Conservation (phyloP, 1,140 invertebrate genomes). For the Saccostrea cuccullata region DNA sequence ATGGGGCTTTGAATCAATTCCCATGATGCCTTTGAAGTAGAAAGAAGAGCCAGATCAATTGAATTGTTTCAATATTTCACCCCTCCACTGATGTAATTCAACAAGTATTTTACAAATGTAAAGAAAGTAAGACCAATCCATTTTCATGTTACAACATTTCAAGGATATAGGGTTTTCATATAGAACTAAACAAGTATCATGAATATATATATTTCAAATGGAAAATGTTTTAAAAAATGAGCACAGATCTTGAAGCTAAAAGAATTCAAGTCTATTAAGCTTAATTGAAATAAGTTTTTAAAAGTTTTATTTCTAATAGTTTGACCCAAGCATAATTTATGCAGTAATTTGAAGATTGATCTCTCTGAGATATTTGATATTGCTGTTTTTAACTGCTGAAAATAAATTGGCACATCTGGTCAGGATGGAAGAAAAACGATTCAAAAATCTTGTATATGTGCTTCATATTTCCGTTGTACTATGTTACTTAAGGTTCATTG, state of each 20-base stretch:
- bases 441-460: not conserved
- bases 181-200: too few species aligned
- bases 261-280: too few species aligned
- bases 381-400: not conserved
- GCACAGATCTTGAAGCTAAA: too few species aligned
- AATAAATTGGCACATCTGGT: slow-evolving; percentile 20
- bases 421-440: not conserved
- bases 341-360: not conserved
- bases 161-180: too few species aligned
- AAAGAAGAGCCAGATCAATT: slow-evolving; percentile 25
- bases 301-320: too few species aligned
- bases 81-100: slow-evolving; percentile 27
- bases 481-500: not conserved
- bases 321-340: too few species aligned
- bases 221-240: too few species aligned
- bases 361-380: not conserved
- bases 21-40: slow-evolving; percentile 27
- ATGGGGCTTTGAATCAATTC: slow-evolving; percentile 33
- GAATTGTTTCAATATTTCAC: slow-evolving; percentile 32
- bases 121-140: too few species aligned
- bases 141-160: too few species aligned
- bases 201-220: too few species aligned
- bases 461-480: slow-evolving; percentile 12
- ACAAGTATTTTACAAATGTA: not conserved
- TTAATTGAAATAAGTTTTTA: too few species aligned